Conservation (phyloP, 2,797 vertebrate genomes). For the Siniperca scherzeri region DNA sequence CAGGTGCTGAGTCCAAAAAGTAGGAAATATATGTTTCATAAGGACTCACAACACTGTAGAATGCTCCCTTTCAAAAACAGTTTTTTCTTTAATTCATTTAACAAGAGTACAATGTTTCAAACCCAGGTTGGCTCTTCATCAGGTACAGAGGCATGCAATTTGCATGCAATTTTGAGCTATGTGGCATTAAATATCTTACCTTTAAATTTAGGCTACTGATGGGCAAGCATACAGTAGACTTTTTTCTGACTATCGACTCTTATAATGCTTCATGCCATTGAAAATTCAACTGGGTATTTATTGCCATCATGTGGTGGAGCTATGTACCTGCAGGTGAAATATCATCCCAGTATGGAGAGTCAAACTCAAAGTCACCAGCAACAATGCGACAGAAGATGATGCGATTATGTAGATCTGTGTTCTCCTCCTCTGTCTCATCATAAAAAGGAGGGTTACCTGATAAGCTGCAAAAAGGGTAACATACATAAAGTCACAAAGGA, state of each 20-base stretch:
- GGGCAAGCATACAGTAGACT: not conserved
- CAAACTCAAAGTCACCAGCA: constrained; percentile 91
- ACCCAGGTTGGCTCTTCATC: too few species aligned
- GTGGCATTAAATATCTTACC: not conserved
- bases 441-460: constrained; percentile 93
- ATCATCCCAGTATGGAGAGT: constrained; percentile 91
- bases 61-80: too few species aligned
- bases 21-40: too few species aligned
- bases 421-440: constrained; percentile 91
- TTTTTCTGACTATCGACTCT: not conserved
- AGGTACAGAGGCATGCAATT: too few species aligned
- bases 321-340: constrained; percentile 89
- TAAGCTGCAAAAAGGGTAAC: constrained; percentile 73
- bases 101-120: too few species aligned
- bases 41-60: too few species aligned
- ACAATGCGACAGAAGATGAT: constrained; percentile 93
- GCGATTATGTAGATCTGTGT: constrained; percentile 90
- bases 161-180: not conserved
- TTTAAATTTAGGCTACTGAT: not conserved
- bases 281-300: constrained; percentile 33
- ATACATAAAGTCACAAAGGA: not conserved
- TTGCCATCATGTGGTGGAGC: constrained; percentile 58
- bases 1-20: too few species aligned
- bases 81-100: too few species aligned
- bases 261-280: not conserved